A percentile compares a stretch with the other conserved stretches of the same genome.
Evolutionary conservation across 2,888 invertebrate genomes (phyloP).

Genomic region (Hyposoter didymator): DNA sequence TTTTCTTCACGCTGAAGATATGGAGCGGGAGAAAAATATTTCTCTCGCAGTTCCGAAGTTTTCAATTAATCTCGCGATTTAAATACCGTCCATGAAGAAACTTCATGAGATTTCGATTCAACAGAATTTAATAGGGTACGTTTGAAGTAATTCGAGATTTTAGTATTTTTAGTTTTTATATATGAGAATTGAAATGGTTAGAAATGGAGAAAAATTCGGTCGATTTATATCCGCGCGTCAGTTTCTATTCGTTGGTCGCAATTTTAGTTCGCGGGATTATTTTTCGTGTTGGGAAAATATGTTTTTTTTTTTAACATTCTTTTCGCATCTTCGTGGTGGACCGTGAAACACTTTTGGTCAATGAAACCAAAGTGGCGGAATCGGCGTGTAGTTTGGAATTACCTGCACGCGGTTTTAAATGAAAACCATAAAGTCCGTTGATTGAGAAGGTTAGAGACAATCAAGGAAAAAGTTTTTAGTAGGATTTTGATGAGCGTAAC

Average conservation of each 20-base stretch:
- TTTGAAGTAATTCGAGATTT: neutral
- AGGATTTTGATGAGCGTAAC: slow-evolving; percentile 18
- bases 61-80: slow-evolving; percentile 46
- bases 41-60: neutral
- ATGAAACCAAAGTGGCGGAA: neutral
- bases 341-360: neutral
- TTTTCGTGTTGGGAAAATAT: neutral
- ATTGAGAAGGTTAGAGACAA: slow-evolving; percentile 1
- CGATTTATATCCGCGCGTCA: neutral
- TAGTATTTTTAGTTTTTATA: neutral
- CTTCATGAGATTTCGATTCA: slow-evolving; percentile 6
- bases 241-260: neutral
- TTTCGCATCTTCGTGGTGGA: neutral
- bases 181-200: neutral
- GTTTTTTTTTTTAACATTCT: neutral
- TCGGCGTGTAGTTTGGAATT: neutral
- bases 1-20: neutral
- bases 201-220: neutral
- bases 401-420: neutral
- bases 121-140: neutral
- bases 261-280: too few relatives aligned
- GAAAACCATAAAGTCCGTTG: neutral
- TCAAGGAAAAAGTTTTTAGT: slow-evolving; percentile 28
- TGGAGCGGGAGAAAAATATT: neutral
- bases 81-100: neutral